These are phyloP conservation scores for Alcis repandata DNA, from an alignment of 2,888 invertebrate species.

Conservation along the genomic window DNA sequence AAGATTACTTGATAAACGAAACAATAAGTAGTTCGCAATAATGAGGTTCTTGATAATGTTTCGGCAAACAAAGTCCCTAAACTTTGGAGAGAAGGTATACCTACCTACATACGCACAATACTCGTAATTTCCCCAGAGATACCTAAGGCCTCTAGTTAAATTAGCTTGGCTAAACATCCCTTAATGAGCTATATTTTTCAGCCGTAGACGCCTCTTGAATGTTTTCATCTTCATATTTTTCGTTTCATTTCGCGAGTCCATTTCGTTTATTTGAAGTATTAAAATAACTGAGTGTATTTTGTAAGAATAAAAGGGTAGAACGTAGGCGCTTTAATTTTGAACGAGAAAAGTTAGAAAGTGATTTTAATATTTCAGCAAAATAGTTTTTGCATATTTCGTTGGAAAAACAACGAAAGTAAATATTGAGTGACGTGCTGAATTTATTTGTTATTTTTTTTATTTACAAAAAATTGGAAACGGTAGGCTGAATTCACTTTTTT, in stretches of 20 bases:
- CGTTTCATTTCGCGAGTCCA: conserved; percentile 52
- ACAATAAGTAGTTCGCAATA: conserved; percentile 52
- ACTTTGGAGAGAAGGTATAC: conserved; percentile 60
- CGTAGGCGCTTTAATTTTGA: conserved; percentile 30
- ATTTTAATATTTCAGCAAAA: conserved; percentile 10
- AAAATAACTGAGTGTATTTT: conserved; percentile 27
- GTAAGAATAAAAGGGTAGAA: conserved; percentile 18
- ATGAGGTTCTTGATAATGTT: conserved; percentile 60
- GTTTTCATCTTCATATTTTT: conserved; percentile 65
- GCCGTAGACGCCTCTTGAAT: conserved; percentile 65
- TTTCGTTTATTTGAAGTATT: conserved; percentile 42
- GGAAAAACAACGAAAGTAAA: not conserved
- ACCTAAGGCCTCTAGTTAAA: conserved; percentile 74
- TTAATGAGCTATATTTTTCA: conserved; percentile 79
- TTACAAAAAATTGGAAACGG: no score
- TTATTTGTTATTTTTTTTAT: not conserved
- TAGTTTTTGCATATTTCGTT: not conserved
- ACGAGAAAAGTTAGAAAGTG: conserved; percentile 4
- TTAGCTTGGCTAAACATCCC: conserved; percentile 80
- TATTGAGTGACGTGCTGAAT: not conserved
- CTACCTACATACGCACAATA: conserved; percentile 69
- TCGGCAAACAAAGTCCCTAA: conserved; percentile 61
- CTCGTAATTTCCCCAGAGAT: conserved; percentile 78
- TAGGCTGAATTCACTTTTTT: no score
- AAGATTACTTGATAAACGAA: conserved; percentile 46